These are phyloP conservation scores for Antheraea pernyi DNA, from an alignment of 1,140 invertebrate genomes.

Conservation along the genomic window DNA sequence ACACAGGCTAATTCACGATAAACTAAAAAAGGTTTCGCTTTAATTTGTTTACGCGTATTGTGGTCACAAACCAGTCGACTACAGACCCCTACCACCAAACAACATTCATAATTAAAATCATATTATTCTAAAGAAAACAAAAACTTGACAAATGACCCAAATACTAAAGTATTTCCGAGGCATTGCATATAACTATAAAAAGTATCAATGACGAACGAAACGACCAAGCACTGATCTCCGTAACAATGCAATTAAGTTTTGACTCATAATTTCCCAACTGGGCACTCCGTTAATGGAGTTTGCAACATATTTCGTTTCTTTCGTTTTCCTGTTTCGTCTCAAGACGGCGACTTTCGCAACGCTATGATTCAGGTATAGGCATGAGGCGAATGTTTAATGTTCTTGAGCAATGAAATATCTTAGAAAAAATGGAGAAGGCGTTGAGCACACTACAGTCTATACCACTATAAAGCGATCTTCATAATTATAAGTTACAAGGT, in stretches of 20 bases:
- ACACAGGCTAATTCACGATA: too few species aligned
- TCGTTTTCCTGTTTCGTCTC: constrained; percentile 49
- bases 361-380: constrained; percentile 45
- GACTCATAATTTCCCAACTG: constrained; percentile 50
- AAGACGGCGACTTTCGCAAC: constrained; percentile 45
- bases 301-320: constrained; percentile 27
- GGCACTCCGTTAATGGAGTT: constrained; percentile 23
- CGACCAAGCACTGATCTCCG: neutral
- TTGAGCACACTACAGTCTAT: neutral
- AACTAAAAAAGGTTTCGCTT: too few species aligned
- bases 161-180: neutral
- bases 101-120: too few species aligned
- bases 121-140: too few species aligned
- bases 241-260: constrained; percentile 14
- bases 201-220: neutral
- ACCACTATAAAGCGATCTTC: neutral
- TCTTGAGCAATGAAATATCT: constrained; percentile 15
- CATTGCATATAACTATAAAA: neutral
- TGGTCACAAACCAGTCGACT: too few species aligned
- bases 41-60: too few species aligned
- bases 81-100: too few species aligned
- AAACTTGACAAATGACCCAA: neutral
- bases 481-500: too few species aligned
- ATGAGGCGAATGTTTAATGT: constrained; percentile 17
- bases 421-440: constrained; percentile 11